Evolutionary conservation across 2,797 vertebrate genomes (phyloP).

Genomic region (Enoplosus armatus): DNA sequence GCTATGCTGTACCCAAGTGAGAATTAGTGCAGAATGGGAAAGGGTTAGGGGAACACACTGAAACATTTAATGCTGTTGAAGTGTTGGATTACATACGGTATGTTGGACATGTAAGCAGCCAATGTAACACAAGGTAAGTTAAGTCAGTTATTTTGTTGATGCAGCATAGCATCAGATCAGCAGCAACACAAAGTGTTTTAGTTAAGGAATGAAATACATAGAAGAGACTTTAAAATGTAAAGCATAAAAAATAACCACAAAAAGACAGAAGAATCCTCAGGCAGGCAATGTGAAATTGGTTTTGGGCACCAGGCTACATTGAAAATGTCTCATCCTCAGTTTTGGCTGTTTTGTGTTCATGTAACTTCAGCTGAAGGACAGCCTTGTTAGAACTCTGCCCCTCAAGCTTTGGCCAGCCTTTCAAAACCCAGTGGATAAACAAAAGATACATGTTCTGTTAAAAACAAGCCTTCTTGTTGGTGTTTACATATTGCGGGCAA

Average conservation of each 20-base stretch:
- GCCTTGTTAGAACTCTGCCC: slow-evolving; percentile 13
- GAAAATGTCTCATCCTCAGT: neutral
- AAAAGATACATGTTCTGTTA: neutral
- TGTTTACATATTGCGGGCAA: slow-evolving; percentile 10
- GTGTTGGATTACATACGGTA: neutral
- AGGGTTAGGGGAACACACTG: too few species aligned
- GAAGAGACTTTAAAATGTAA: neutral
- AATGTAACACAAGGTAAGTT: neutral
- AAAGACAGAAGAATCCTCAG: neutral
- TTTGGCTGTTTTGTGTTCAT: neutral
- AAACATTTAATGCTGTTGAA: neutral
- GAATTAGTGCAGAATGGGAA: neutral
- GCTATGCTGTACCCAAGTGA: neutral
- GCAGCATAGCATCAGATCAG: neutral
- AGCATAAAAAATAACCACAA: neutral
- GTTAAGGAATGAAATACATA: neutral
- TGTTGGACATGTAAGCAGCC: neutral
- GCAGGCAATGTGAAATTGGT: neutral
- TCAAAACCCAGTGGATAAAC: slow-evolving; percentile 14
- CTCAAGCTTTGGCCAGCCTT: slow-evolving; percentile 11
- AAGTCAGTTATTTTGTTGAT: neutral
- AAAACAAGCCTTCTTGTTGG: neutral
- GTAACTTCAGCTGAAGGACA: slow-evolving; percentile 18
- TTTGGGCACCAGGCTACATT: neutral
- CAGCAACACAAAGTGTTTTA: neutral